phyloP scores from a whole-genome alignment of 2,888 invertebrate species.

The Eremobia ochroleuca region DNA sequence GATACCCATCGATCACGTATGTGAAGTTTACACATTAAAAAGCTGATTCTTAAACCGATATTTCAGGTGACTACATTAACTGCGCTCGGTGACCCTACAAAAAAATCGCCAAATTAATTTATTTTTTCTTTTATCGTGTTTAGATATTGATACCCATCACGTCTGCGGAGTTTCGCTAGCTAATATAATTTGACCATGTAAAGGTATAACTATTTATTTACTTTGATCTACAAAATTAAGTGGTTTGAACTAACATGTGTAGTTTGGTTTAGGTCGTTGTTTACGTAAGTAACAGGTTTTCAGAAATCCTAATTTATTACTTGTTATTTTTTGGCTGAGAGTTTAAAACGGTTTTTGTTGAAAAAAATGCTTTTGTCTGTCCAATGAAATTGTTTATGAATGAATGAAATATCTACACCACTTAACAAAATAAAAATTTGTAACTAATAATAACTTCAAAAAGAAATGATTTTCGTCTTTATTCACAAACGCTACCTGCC shows the following conservation, averaged over 20 bases:
- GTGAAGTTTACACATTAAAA: too few species aligned
- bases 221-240: slow-evolving; percentile 23
- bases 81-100: too few species aligned
- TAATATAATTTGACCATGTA: too few species aligned
- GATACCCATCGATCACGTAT: too few species aligned
- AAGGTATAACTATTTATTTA: not conserved
- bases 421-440: not conserved
- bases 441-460: not conserved
- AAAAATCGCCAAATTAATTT: too few species aligned
- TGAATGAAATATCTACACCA: not conserved
- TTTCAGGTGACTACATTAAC: too few species aligned
- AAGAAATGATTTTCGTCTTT: not conserved
- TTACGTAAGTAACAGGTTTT: slow-evolving; percentile 5
- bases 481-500: too few species aligned
- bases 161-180: not conserved
- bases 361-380: not conserved
- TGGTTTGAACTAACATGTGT: slow-evolving; percentile 11
- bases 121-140: not conserved
- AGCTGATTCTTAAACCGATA: too few species aligned
- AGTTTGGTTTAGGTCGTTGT: not conserved
- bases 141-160: not conserved
- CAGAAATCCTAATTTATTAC: not conserved
- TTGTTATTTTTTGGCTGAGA: not conserved
- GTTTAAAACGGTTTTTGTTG: not conserved
- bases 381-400: not conserved